Base-by-base conservation (phyloP, 2,888 invertebrate species). In the Standfussiana lucernea region DNA sequence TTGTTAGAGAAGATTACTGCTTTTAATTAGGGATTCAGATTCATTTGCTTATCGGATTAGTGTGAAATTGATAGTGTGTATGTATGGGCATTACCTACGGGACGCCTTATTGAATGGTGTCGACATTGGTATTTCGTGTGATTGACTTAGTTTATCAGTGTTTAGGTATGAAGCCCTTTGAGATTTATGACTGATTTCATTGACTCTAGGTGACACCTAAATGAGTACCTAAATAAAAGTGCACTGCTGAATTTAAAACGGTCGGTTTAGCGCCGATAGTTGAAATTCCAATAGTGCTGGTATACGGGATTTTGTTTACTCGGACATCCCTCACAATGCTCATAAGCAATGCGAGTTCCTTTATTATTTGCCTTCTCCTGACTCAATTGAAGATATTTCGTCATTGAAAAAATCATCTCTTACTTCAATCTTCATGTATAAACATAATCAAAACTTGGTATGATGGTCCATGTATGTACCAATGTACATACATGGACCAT, bases 1-100 rank as follows among this genome's bases (percentile, higher is more conserved):
- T 15, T 35, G 70, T 15, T 53, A 4, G 1, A 35, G 11, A 15
- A 1, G 35, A 47, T 28, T 70, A 32, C n/a, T 24, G 64, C 6
- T 24, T 69, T 35, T 71, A 77, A 83, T 78, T 59, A 76, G 62
- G 28, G 7, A 32, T 42, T 32, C 0, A 67, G 21, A 18, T 45
- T 45, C 15, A 35, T 11, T 64, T 15, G 24, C 24, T 18, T 47
- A 72, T 65, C 24, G 10, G 40, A 59, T 66, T 73, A 32, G 35
- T 72, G 64, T 28, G 13, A 79, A 37, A 53, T 32, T 37, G 11
- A 4, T 11, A 15, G 18, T 24, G 24, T 15, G 24, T 40, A 40
- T 15, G 24, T 40, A 40, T 13, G 28, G 5, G 24, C 10, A 35
- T 21, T 5, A n/a, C 15, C 21, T 21, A 28, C 42, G 35, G 40